Conservation (phyloP, 2,888 invertebrate species). For the Phengaris arion region DNA sequence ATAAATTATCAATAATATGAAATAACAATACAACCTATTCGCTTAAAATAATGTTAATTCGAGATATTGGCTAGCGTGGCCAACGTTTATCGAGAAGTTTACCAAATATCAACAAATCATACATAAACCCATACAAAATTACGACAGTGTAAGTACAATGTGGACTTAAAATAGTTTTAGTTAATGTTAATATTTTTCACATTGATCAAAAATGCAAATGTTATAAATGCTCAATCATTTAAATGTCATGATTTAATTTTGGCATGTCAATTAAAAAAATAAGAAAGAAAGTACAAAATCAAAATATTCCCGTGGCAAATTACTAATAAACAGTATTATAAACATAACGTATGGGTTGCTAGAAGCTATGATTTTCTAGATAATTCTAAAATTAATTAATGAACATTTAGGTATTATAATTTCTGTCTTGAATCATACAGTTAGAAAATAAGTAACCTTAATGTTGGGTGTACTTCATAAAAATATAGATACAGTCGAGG, state of each 20-base stretch:
- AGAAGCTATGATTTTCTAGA: neutral
- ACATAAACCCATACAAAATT: neutral
- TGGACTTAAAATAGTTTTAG: neutral
- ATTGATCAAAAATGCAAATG: neutral
- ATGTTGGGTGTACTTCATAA: neutral
- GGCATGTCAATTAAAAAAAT: neutral
- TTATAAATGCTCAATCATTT: slow-evolving; percentile 7
- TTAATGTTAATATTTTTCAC: neutral
- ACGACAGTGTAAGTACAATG: slow-evolving; percentile 21
- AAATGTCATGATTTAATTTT: slow-evolving; percentile 3
- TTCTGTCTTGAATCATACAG: neutral
- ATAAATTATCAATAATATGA: slow-evolving; percentile 28
- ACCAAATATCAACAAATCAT: neutral
- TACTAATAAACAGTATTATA: neutral
- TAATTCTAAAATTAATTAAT: neutral
- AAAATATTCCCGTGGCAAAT: neutral
- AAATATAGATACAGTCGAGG: neutral
- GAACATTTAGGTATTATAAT: neutral
- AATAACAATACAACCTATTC: slow-evolving; percentile 27
- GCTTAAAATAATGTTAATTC: slow-evolving; percentile 23
- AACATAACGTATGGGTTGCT: neutral
- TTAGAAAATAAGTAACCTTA: neutral
- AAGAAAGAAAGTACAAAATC: neutral
- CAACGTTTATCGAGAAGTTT: neutral
- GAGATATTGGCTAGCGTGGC: neutral